Conservation (phyloP, 2,797 vertebrate genomes). For the Peromyscus nudipes region DNA sequence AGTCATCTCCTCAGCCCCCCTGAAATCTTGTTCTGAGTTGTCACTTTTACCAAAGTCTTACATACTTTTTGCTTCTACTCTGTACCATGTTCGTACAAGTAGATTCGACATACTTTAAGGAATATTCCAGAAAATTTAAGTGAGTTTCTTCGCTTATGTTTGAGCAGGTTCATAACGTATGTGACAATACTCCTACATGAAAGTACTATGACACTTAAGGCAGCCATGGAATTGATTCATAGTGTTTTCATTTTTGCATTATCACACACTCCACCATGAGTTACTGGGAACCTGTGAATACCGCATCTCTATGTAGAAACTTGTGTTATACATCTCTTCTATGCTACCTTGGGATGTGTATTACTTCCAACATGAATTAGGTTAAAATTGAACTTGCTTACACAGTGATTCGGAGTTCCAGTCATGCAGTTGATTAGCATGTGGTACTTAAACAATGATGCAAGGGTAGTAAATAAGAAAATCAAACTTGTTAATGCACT, state of each 20-base stretch:
- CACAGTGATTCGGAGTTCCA: neutral
- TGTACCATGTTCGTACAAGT: neutral
- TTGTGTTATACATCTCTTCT: neutral
- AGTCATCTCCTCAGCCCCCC: neutral
- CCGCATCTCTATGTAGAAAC: neutral
- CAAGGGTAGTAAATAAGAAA: neutral
- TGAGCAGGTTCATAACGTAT: neutral
- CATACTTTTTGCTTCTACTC: neutral
- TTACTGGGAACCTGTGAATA: slow-evolving; percentile 10
- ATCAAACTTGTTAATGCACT: neutral
- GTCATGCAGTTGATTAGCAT: neutral
- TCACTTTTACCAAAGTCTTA: neutral
- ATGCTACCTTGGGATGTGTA: neutral
- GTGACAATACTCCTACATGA: neutral
- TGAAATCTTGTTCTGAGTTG: neutral
- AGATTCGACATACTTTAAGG: neutral
- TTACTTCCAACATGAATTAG: neutral
- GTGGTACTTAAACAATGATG: neutral
- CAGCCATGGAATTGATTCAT: neutral
- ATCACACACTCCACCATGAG: neutral
- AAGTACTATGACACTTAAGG: neutral
- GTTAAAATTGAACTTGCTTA: slow-evolving; percentile 5
- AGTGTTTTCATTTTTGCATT: neutral
- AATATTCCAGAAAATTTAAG: neutral
- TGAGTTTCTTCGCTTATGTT: slow-evolving; percentile 25